A percentile compares a stretch with the other conserved stretches of the same genome.
phyloP scores from a whole-genome alignment of 35 echinoderm and acorn worm genomes.

The Apostichopus californicus region DNA sequence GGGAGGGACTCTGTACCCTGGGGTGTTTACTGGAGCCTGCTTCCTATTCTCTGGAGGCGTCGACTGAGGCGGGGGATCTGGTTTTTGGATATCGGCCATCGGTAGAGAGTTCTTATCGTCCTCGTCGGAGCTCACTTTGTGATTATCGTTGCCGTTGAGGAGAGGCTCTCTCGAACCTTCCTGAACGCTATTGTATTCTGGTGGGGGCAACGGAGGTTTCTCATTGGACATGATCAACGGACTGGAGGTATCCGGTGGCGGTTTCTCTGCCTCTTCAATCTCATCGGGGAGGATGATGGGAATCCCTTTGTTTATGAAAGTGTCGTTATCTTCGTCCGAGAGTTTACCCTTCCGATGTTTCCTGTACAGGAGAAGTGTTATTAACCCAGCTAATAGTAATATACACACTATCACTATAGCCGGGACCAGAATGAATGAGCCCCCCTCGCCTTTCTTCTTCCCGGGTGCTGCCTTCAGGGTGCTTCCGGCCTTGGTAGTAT shows the following conservation, averaged over 20 bases:
- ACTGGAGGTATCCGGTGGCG: constrained; percentile 69
- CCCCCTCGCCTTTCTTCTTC: constrained; percentile 44
- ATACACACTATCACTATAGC: constrained; percentile 81
- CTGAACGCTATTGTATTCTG: constrained; percentile 73
- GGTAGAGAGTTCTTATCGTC: constrained; percentile 80
- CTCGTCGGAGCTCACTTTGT: constrained; percentile 56
- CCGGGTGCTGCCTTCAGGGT: constrained; percentile 35
- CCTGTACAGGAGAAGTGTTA: constrained; percentile 87
- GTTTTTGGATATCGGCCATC: constrained; percentile 86
- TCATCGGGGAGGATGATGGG: constrained; percentile 97
- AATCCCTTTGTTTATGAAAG: constrained; percentile 98
- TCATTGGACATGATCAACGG: constrained; percentile 93
- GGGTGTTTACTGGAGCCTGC: constrained; percentile 71
- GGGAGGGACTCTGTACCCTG: constrained; percentile 87
- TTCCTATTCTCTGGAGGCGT: constrained; percentile 84
- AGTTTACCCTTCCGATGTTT: constrained; percentile 94
- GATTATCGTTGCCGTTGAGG: constrained; percentile 67
- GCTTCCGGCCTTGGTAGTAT: not conserved
- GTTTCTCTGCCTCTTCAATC: constrained; percentile 93
- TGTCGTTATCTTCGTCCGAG: constrained; percentile 96
- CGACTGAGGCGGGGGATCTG: constrained; percentile 79
- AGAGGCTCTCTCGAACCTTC: constrained; percentile 72
- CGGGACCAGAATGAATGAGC: constrained; percentile 81
- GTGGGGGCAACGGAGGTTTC: constrained; percentile 92
- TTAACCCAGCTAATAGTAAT: constrained; percentile 83